Conservation (phyloP, 2,888 invertebrate species). For the Pyralis farinalis region DNA sequence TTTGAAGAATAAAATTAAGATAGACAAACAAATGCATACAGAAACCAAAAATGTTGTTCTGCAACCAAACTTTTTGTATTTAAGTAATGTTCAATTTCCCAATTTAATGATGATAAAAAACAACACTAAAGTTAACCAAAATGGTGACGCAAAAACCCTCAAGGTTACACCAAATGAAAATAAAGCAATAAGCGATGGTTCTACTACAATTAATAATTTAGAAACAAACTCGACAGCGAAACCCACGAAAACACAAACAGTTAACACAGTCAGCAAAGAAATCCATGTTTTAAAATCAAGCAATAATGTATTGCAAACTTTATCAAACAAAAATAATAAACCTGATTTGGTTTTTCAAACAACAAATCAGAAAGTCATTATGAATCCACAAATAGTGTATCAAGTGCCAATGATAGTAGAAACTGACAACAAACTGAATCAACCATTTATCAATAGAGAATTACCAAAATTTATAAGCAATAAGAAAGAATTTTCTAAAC, state of each 20-base stretch:
- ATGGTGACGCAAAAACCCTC: slow-evolving; percentile 34
- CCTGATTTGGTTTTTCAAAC: slow-evolving; percentile 50
- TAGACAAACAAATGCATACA: slow-evolving; percentile 38
- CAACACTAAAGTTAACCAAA: slow-evolving; percentile 44
- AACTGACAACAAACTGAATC: slow-evolving; percentile 44
- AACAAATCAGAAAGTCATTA: slow-evolving; percentile 54
- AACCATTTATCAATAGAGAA: slow-evolving; percentile 41
- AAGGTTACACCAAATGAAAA: slow-evolving; percentile 46
- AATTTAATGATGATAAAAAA: slow-evolving; percentile 73
- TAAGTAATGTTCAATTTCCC: slow-evolving; percentile 71
- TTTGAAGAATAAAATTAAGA: slow-evolving; percentile 44
- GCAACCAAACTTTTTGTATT: slow-evolving; percentile 68
- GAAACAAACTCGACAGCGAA: slow-evolving; percentile 26
- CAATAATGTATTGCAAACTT: slow-evolving; percentile 49
- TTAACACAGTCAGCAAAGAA: slow-evolving; percentile 40
- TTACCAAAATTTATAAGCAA: slow-evolving; percentile 36
- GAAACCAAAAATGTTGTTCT: slow-evolving; percentile 60
- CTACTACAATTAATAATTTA: slow-evolving; percentile 17
- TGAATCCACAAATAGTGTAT: slow-evolving; percentile 65
- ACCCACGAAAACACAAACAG: slow-evolving; percentile 28
- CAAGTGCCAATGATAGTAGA: slow-evolving; percentile 65
- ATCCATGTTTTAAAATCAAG: slow-evolving; percentile 52
- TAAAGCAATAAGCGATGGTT: slow-evolving; percentile 27
- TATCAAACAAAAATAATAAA: slow-evolving; percentile 48
- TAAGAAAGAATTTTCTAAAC: slow-evolving; percentile 44